Percentiles rank a stretch among this genome's conserved stretches.
Conservation (phyloP, 2,888 invertebrate species). For the Campoplex capitator region DNA sequence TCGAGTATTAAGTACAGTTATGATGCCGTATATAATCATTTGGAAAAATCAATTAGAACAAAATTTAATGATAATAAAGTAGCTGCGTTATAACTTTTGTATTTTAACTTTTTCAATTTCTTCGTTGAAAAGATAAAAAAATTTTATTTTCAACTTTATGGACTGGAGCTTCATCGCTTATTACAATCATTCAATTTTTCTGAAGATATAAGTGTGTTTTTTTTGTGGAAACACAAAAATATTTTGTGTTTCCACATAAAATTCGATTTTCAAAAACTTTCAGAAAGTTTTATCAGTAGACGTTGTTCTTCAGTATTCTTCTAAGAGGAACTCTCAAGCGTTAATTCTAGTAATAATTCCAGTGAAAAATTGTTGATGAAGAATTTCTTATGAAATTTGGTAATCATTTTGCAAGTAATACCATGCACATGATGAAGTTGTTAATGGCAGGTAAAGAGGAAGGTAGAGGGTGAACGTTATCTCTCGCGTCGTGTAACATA, state of each 20-base stretch:
- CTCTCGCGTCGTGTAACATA: slow-evolving; percentile 55
- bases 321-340: not conserved
- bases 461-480: slow-evolving; percentile 32
- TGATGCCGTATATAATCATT: not conserved
- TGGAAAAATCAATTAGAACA: not conserved
- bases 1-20: slow-evolving; percentile 10
- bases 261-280: not conserved
- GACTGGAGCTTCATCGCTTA: not conserved
- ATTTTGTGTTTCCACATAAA: not conserved
- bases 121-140: no score
- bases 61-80: not conserved
- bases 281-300: not conserved
- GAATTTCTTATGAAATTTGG: not conserved
- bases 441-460: not conserved
- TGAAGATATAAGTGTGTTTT: not conserved
- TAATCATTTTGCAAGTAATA: not conserved
- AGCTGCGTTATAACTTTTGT: not conserved
- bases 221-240: no score
- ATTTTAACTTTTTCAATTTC: no score
- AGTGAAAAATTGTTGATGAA: not conserved
- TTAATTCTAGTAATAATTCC: not conserved
- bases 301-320: not conserved
- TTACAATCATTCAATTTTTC: not conserved
- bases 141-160: not conserved
- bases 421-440: slow-evolving; percentile 1